Conservation (phyloP, 2,888 invertebrate genomes). For the Perizoma flavofasciatum region DNA sequence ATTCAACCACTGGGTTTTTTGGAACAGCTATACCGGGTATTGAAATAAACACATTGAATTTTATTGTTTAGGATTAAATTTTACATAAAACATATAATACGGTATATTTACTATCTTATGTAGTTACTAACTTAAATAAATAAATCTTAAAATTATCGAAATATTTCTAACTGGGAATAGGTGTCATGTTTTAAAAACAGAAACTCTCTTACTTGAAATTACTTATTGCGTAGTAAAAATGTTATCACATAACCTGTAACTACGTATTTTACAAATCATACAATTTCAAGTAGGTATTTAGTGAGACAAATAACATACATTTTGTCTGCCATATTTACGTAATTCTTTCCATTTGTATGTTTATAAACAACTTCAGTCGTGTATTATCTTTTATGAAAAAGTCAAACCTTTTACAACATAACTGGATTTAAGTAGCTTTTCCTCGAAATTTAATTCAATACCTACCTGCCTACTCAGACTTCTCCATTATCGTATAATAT, state of each 20-base stretch:
- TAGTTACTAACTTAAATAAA: constrained; percentile 60
- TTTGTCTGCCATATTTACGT: not conserved
- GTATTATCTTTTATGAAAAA: no score
- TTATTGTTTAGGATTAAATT: constrained; percentile 11
- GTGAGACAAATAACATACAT: constrained; percentile 7
- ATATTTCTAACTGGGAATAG: constrained; percentile 4
- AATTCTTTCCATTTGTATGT: not conserved
- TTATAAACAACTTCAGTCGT: not conserved
- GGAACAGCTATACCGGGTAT: no score
- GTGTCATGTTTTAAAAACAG: constrained; percentile 5
- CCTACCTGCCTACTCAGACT: no score
- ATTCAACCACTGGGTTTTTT: no score
- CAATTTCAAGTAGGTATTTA: constrained; percentile 18
- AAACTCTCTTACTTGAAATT: not conserved
- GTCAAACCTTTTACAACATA: no score
- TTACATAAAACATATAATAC: constrained; percentile 24
- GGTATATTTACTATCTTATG: constrained; percentile 12
- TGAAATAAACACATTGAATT: not conserved
- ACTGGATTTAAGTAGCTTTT: no score
- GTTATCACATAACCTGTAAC: constrained; percentile 15
- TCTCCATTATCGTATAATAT: no score
- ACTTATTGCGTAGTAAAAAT: not conserved
- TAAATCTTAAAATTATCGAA: constrained; percentile 48
- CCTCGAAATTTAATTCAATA: no score
- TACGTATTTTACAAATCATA: constrained; percentile 1